phyloP scores from a whole-genome alignment of 2,888 invertebrate species.

The Heteromurus nitidus region DNA sequence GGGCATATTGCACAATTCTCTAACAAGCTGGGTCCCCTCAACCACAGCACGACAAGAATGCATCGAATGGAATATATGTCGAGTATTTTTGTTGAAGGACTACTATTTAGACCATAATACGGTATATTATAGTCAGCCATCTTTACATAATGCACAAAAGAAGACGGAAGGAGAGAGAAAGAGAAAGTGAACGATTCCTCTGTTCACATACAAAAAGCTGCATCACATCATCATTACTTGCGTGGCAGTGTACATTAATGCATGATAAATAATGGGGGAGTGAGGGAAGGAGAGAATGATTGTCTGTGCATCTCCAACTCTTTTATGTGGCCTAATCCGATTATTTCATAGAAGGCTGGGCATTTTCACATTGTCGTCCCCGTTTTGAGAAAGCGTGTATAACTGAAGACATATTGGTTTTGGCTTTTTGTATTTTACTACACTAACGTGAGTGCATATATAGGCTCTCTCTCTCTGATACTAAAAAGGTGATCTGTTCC shows the following conservation, averaged over 20 bases:
- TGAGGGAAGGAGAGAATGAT: conserved; percentile 43
- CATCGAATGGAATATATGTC: no score
- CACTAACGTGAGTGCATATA: not conserved
- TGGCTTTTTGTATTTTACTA: conserved; percentile 1
- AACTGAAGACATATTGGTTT: conserved; percentile 21
- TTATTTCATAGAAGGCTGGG: conserved; percentile 65
- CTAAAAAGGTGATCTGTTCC: conserved; percentile 43
- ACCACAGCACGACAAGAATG: no score
- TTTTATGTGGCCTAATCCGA: conserved; percentile 71
- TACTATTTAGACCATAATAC: not conserved
- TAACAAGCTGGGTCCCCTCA: no score
- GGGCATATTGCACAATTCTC: no score
- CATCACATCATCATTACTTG: conserved; percentile 18
- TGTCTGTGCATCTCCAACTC: conserved; percentile 64
- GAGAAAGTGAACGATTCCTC: not conserved
- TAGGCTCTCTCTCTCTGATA: not conserved
- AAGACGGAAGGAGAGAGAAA: not conserved
- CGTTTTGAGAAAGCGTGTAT: not conserved
- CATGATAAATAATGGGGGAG: conserved; percentile 68
- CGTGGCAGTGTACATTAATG: conserved; percentile 58
- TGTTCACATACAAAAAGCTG: not conserved
- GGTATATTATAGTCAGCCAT: not conserved
- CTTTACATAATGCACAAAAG: conserved; percentile 24
- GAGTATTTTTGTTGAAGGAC: not conserved
- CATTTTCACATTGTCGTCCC: conserved; percentile 27